Percentiles rank a stretch among this genome's conserved stretches.
phyloP scores from a whole-genome alignment of 2,888 invertebrate species.

The Eurois occulta region DNA sequence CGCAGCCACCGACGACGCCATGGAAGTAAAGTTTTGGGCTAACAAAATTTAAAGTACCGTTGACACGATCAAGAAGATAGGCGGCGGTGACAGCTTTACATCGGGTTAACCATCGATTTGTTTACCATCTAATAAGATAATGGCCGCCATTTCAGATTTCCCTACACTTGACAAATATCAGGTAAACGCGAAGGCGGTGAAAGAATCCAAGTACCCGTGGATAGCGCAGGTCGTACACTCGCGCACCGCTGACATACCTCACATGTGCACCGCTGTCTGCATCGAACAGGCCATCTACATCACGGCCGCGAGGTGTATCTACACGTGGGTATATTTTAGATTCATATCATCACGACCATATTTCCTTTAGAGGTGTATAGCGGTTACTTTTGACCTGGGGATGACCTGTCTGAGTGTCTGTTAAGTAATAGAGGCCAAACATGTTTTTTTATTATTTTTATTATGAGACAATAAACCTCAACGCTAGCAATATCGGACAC shows the following conservation, averaged over 20 bases:
- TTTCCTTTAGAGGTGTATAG: background rate
- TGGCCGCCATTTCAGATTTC: conserved; percentile 18
- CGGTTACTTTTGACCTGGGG: background rate
- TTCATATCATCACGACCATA: background rate
- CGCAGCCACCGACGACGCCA: background rate
- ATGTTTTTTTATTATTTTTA: too few relatives aligned
- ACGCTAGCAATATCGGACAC: too few relatives aligned
- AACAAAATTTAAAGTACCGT: background rate
- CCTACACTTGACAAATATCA: conserved; percentile 52
- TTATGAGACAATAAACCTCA: too few relatives aligned
- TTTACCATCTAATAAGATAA: background rate
- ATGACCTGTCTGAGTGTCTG: background rate
- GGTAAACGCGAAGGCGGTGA: conserved; percentile 62
- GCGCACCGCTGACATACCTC: conserved; percentile 58
- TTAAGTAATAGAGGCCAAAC: background rate
- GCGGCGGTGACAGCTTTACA: background rate
- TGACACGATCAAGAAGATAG: background rate
- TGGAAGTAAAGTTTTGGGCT: background rate
- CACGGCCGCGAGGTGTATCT: conserved; percentile 79
- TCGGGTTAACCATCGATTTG: background rate
- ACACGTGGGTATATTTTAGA: conserved; percentile 65
- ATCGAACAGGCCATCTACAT: conserved; percentile 77
- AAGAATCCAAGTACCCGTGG: conserved; percentile 75
- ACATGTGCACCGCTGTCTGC: conserved; percentile 80
- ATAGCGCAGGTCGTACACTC: conserved; percentile 81